phyloP scores from a whole-genome alignment of 2,888 invertebrate species.

The Dicranocentrus wangi region DNA sequence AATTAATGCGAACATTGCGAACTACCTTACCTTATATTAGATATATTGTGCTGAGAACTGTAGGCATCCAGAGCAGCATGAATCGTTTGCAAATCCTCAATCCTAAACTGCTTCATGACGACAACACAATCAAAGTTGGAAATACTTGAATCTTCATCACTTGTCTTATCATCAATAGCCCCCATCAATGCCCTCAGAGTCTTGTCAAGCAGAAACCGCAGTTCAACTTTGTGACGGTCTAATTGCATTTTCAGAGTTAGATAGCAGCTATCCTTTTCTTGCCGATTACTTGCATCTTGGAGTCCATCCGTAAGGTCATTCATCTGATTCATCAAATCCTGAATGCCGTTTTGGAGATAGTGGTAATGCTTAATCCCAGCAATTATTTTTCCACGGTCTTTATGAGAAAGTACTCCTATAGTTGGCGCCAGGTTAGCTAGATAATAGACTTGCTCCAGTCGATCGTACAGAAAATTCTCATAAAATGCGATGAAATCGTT shows the following conservation, averaged over 20 bases:
- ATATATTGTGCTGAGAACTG: background rate
- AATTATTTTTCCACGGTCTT: constrained; percentile 19
- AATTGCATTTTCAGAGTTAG: constrained; percentile 22
- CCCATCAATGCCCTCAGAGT: background rate
- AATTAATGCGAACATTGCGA: background rate
- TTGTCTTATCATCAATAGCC: background rate
- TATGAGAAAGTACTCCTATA: background rate
- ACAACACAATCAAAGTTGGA: background rate
- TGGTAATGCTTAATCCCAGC: constrained; percentile 21
- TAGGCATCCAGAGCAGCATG: background rate
- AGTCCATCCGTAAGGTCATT: background rate
- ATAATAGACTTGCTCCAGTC: constrained; percentile 6
- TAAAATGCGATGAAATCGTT: background rate
- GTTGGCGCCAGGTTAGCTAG: background rate
- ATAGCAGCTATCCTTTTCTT: background rate
- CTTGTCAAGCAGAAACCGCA: constrained; percentile 10
- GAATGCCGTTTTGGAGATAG: background rate
- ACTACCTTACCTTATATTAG: constrained; percentile 2
- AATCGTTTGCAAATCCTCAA: background rate
- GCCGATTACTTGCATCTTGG: background rate
- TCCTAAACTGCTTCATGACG: background rate
- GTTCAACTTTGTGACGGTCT: constrained; percentile 10
- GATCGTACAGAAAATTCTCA: background rate
- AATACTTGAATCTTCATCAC: background rate
- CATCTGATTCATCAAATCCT: background rate